Evolutionary conservation across 1,140 invertebrate species (phyloP).

Genomic region (Drosophila lacertosa): DNA sequence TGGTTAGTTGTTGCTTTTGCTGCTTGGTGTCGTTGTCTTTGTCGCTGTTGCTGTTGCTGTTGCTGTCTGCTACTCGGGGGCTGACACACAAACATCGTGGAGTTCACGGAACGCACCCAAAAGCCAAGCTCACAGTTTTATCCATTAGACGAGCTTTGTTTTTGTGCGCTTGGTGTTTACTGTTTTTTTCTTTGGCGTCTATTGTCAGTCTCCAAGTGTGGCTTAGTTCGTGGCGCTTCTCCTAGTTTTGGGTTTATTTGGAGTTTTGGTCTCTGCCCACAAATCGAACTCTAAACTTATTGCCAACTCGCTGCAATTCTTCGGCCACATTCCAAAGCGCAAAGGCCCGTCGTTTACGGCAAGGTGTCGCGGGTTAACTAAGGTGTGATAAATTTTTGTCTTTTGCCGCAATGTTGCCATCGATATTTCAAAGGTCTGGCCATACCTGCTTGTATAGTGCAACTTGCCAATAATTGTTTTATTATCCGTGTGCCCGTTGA

Average conservation of each 20-base stretch:
- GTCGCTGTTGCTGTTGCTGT: conserved; percentile 44
- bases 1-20: conserved; percentile 35
- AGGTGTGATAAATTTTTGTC: conserved; percentile 81
- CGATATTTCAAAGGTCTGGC: conserved; percentile 69
- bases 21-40: conserved; percentile 27
- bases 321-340: conserved; percentile 62
- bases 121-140: conserved; percentile 76
- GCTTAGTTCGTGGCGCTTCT: conserved; percentile 64
- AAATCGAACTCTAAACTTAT: conserved; percentile 83
- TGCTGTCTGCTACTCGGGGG: conserved; percentile 67
- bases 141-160: conserved; percentile 67
- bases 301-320: conserved; percentile 61
- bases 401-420: conserved; percentile 46
- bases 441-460: conserved; percentile 37
- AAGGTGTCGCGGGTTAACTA: conserved; percentile 80
- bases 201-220: conserved; percentile 38
- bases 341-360: conserved; percentile 42
- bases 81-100: conserved; percentile 83
- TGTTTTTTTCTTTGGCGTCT: conserved; percentile 19
- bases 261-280: conserved; percentile 33
- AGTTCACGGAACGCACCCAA: conserved; percentile 84
- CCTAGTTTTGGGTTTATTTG: conserved; percentile 45
- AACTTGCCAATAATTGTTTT: conserved; percentile 76
- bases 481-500: conserved; percentile 52
- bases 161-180: conserved; percentile 1